These are phyloP conservation scores for Grallaria varia DNA, from an alignment of 2,113 vertebrate genomes.

Conservation along the genomic window DNA sequence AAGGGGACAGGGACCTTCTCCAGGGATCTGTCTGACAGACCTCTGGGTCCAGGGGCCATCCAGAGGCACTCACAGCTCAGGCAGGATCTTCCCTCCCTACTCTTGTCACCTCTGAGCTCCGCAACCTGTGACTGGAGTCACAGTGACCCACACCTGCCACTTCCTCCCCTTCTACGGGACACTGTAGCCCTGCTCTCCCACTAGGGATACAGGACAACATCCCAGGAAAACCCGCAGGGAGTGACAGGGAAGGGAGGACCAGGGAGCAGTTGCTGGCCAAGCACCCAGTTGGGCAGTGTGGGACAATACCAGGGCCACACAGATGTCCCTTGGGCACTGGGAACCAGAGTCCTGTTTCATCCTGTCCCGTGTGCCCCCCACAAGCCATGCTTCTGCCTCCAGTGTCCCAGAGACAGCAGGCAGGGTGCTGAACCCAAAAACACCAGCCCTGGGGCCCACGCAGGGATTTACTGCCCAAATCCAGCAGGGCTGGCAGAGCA, in stretches of 20 bases:
- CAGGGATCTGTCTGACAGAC: not conserved
- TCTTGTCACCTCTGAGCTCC: not conserved
- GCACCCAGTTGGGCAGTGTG: not conserved
- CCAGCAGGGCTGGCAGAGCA: not conserved
- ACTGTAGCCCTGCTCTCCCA: fast-evolving
- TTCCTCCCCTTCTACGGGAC: fast-evolving
- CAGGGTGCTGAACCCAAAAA: not conserved
- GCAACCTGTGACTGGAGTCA: fast-evolving
- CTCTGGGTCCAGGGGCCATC: not conserved
- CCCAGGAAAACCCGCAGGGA: not conserved
- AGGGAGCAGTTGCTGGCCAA: not conserved
- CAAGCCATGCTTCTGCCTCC: not conserved
- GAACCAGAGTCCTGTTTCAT: not conserved
- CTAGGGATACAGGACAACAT: fast-evolving
- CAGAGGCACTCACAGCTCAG: not conserved
- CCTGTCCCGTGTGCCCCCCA: not conserved
- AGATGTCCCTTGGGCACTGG: not conserved
- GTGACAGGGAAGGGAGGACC: not conserved
- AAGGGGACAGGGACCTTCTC: not conserved
- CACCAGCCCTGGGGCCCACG: not conserved
- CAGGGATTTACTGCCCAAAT: not conserved
- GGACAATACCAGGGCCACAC: not conserved
- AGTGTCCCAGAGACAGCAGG: not conserved
- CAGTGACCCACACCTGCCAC: fast-evolving
- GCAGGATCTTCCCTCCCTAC: not conserved